Conservation (phyloP, 2,888 invertebrate species). For the Eristalis arbustorum region DNA sequence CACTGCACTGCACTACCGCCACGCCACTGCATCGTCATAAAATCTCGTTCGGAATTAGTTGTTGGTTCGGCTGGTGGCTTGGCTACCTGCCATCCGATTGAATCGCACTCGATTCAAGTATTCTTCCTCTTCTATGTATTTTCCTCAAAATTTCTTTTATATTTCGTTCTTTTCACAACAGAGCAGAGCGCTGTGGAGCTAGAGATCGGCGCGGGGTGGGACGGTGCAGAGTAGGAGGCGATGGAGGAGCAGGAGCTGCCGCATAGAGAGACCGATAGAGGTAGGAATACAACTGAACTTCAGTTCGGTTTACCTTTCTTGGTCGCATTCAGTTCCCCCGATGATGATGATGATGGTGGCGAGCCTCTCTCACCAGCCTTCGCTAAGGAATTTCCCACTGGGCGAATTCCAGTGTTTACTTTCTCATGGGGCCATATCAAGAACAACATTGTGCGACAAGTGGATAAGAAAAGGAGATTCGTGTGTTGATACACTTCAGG, state of each 20-base stretch:
- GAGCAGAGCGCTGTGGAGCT: not conserved
- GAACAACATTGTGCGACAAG: conserved; percentile 71
- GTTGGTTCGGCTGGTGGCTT: conserved; percentile 40
- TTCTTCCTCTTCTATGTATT: conserved; percentile 37
- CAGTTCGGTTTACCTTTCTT: conserved; percentile 54
- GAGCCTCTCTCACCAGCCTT: conserved; percentile 20
- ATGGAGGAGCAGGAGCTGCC: conserved; percentile 15
- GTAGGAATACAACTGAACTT: conserved; percentile 53
- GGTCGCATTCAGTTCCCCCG: conserved; percentile 37
- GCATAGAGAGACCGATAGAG: conserved; percentile 35
- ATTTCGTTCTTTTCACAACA: conserved; percentile 21
- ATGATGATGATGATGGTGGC: conserved; percentile 29
- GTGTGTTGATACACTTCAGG: conserved; percentile 69
- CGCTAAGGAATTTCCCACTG: conserved; percentile 65
- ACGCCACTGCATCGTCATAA: conserved; percentile 36
- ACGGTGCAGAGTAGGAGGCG: not conserved
- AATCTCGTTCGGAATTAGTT: conserved; percentile 59
- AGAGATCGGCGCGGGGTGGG: not conserved
- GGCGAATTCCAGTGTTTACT: conserved; percentile 68
- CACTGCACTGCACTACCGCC: not conserved
- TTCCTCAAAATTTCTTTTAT: conserved; percentile 35
- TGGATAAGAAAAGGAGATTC: conserved; percentile 70
- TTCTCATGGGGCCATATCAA: conserved; percentile 70
- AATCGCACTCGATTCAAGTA: conserved; percentile 50
- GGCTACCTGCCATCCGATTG: conserved; percentile 54